A percentile compares a stretch with the other conserved stretches of the same genome.
Conservation (phyloP, 2,888 invertebrate species). For the Caenorhabditis wallacei region DNA sequence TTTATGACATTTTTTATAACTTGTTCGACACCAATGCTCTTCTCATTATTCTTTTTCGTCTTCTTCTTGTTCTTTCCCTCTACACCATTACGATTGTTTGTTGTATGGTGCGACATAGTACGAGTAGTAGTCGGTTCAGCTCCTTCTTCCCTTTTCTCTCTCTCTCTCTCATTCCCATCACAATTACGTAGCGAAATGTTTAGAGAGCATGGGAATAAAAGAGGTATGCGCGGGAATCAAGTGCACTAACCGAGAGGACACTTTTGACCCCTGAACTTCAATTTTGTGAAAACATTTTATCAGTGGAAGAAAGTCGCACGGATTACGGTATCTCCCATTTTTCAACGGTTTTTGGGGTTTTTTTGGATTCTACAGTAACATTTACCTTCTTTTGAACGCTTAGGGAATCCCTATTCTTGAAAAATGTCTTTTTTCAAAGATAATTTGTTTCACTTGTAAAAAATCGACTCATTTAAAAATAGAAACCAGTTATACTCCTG, state of each 20-base stretch:
- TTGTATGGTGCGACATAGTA: slow-evolving; percentile 44
- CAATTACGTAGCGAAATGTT: slow-evolving; percentile 41
- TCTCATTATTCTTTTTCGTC: slow-evolving; percentile 25
- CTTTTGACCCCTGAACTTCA: slow-evolving; percentile 37
- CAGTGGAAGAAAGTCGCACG: not conserved
- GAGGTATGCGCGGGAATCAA: slow-evolving; percentile 44
- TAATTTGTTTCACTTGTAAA: too few species aligned
- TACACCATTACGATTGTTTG: slow-evolving; percentile 43
- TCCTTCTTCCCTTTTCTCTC: slow-evolving; percentile 9
- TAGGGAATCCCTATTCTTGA: too few species aligned
- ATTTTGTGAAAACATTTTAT: slow-evolving; percentile 37
- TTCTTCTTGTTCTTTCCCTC: slow-evolving; percentile 18
- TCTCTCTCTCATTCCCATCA: slow-evolving; percentile 33
- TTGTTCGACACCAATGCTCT: slow-evolving; percentile 1
- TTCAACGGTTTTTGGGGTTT: not conserved
- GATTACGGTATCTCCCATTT: not conserved
- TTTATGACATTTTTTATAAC: slow-evolving; percentile 26
- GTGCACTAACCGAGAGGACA: slow-evolving; percentile 45
- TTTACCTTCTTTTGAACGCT: too few species aligned
- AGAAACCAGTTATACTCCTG: too few species aligned
- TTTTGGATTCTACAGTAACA: not conserved
- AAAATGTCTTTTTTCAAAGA: too few species aligned
- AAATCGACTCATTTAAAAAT: too few species aligned
- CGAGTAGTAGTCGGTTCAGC: slow-evolving; percentile 46
- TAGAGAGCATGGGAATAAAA: slow-evolving; percentile 27